Base-by-base conservation (phyloP, 1,140 invertebrate genomes). In the Drosophila varians region DNA sequence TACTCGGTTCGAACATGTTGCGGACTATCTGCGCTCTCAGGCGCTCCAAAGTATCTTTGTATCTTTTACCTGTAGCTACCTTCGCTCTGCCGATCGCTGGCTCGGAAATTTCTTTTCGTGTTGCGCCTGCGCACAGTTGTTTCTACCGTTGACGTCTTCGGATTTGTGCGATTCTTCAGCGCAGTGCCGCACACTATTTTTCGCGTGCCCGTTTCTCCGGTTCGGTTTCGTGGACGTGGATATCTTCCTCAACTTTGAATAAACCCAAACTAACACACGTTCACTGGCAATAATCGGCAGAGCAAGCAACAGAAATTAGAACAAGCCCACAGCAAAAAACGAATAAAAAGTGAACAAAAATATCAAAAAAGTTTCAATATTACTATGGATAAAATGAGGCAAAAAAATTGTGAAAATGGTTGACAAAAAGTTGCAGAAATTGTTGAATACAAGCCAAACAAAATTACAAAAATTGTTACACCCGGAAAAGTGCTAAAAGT, bases 101-200 rank as follows among this genome's bases (percentile, higher is more conserved):
- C 54, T 86, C 79, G 79, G 57, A 84, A 84, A 84, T 84, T 84
- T 84, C 80, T 84, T 84, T 84, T 84, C 76, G 69, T 83, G 60
- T 75, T 77, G 89, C 89, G 89, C 89, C 89, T 87, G 89, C 89
- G 89, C 89, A 90, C 89, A 90, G 89, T 90, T 89, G 84, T 89
- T 90, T 90, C 89, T 90, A 90, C 84, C 89, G 74, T 90, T 75
- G 80, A 79, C 80, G 89, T 90, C 86, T 90, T 75, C 89, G 89
- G 89, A 90, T 89, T 90, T 89, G 89, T 16, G 38, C 38, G 38
- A 42, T 42, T 42, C 14, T 42, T 42, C 14, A 42, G 38, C 38
- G 38, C 38, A 18, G 38, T 90, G 77, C 69, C 28, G 79, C 79
- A 60, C 23, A 38, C 46, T n/a, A 34, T 57, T 74, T 77, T 70